Percentiles rank a stretch among this genome's conserved stretches.
phyloP scores from a whole-genome alignment of 2,888 invertebrate species.

The Cataglyphis rosenhaueri region DNA sequence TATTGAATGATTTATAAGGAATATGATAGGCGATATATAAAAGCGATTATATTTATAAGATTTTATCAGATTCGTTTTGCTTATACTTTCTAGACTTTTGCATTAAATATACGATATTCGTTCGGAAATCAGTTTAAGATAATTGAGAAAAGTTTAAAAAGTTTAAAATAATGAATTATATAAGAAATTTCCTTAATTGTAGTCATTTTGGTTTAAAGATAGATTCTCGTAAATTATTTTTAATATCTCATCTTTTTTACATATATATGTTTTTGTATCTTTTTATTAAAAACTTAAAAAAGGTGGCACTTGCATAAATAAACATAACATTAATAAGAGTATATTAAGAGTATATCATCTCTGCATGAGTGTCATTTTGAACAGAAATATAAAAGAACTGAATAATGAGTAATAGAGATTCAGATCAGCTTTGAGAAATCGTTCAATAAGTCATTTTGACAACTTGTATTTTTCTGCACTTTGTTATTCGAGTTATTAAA shows the following conservation, averaged over 20 bases:
- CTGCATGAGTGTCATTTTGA: background rate
- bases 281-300: background rate
- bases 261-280: background rate
- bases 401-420: background rate
- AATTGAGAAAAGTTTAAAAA: background rate
- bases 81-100: slow-evolving; percentile 15
- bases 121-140: background rate
- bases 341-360: slow-evolving; percentile 7
- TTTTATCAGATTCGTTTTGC: slow-evolving; percentile 12
- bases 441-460: background rate
- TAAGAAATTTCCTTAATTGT: background rate
- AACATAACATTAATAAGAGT: no score
- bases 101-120: background rate
- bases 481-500: background rate
- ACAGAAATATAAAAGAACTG: background rate
- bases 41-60: background rate
- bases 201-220: background rate
- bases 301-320: background rate
- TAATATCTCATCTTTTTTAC: background rate
- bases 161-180: background rate
- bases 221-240: background rate
- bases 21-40: background rate
- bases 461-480: background rate
- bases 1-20: background rate
- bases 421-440: background rate